These are phyloP conservation scores for Leptinotarsa defecta DNA, from an alignment of 1,140 invertebrate species.

Conservation along the genomic window DNA sequence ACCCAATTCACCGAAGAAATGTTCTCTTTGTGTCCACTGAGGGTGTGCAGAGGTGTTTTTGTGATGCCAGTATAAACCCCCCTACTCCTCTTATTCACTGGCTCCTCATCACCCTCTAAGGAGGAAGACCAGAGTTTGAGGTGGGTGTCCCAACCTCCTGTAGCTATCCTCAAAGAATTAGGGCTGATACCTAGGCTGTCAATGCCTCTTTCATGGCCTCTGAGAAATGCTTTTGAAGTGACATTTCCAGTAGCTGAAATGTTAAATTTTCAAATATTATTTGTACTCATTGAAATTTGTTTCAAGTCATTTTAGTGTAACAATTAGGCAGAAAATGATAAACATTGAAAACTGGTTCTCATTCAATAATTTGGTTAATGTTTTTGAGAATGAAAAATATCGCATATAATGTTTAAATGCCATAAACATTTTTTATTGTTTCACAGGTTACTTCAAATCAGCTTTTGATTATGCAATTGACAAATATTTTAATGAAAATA, in stretches of 20 bases:
- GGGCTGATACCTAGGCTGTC: slow-evolving; percentile 80
- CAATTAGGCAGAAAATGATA: too few relatives aligned
- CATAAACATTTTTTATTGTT: too few relatives aligned
- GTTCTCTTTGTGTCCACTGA: slow-evolving; percentile 91
- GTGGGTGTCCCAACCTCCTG: slow-evolving; percentile 89
- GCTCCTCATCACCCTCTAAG: slow-evolving; percentile 57
- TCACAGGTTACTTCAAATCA: too few relatives aligned
- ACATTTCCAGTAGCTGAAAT: slow-evolving; percentile 69
- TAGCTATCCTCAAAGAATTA: slow-evolving; percentile 71
- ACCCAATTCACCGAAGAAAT: slow-evolving; percentile 86
- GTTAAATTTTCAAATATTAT: too few relatives aligned
- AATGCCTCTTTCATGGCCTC: slow-evolving; percentile 87
- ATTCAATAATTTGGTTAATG: too few relatives aligned
- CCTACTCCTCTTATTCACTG: slow-evolving; percentile 58
- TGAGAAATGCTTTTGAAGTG: slow-evolving; percentile 78
- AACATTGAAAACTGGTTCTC: too few relatives aligned
- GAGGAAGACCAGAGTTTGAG: slow-evolving; percentile 77
- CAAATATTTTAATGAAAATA: too few relatives aligned
- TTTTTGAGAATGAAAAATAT: too few relatives aligned
- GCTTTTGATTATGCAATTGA: too few relatives aligned
- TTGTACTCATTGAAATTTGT: too few relatives aligned
- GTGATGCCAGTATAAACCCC: slow-evolving; percentile 50
- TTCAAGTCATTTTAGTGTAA: too few relatives aligned
- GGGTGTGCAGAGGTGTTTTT: slow-evolving; percentile 82
- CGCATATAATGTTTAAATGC: too few relatives aligned